These are phyloP conservation scores for Rhopalosiphum nymphaeae DNA, from an alignment of 2,888 invertebrate genomes.

Conservation along the genomic window DNA sequence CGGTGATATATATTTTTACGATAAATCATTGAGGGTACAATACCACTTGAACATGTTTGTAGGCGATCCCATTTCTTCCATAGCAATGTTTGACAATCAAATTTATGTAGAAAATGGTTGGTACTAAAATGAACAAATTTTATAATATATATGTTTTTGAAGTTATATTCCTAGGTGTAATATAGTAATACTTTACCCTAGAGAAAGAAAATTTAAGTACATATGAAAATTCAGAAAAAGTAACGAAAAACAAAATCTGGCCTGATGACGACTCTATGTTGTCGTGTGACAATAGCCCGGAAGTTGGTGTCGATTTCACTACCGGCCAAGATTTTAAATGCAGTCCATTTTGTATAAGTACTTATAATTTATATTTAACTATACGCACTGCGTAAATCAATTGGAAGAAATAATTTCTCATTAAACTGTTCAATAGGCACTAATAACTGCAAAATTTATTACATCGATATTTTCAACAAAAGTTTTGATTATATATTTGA, in stretches of 20 bases:
- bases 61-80: slow-evolving; percentile 28
- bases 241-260: neutral
- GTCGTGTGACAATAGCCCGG: neutral
- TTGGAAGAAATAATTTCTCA: neutral
- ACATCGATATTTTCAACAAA: slow-evolving; percentile 8
- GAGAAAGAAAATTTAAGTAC: neutral
- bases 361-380: neutral
- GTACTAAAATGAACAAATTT: neutral
- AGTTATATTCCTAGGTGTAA: neutral
- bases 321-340: neutral
- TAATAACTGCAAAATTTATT: slow-evolving; percentile 15
- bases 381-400: neutral
- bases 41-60: slow-evolving; percentile 23
- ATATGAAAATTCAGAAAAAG: neutral
- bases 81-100: neutral
- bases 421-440: slow-evolving; percentile 20
- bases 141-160: neutral
- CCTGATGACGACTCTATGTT: too few species aligned
- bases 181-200: neutral
- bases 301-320: neutral
- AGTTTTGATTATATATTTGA: neutral
- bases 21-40: slow-evolving; percentile 1
- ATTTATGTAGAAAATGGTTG: neutral
- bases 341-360: slow-evolving; percentile 51
- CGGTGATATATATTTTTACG: slow-evolving; percentile 46